phyloP scores from a whole-genome alignment of 1,140 invertebrate genomes.

The Leptinotarsa defecta region DNA sequence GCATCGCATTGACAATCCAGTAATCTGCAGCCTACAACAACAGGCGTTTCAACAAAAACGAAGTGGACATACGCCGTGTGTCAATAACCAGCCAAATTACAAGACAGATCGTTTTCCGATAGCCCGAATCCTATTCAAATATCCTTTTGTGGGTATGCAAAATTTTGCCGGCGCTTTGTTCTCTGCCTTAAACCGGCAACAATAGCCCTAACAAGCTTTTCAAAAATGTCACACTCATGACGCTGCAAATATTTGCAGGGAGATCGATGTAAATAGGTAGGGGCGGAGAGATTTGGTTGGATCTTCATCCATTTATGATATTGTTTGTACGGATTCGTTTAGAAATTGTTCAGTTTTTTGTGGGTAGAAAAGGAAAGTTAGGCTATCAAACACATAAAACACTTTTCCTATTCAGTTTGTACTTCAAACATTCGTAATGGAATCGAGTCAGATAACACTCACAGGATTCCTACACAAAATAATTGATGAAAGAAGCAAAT shows the following conservation, averaged over 20 bases:
- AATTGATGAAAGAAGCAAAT: too few relatives aligned
- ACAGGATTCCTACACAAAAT: too few relatives aligned
- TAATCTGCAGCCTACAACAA: background rate
- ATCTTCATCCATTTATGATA: too few relatives aligned
- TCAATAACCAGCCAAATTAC: slow-evolving; percentile 31
- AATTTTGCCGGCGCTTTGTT: slow-evolving; percentile 18
- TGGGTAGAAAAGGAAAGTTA: too few relatives aligned
- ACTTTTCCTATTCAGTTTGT: too few relatives aligned
- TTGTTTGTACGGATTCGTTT: too few relatives aligned
- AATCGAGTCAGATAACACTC: too few relatives aligned
- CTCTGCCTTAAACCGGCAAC: slow-evolving; percentile 17
- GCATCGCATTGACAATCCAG: background rate
- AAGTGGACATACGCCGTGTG: slow-evolving; percentile 19
- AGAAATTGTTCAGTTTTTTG: too few relatives aligned
- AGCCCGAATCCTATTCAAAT: slow-evolving; percentile 29
- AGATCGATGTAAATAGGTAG: background rate
- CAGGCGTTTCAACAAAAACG: background rate
- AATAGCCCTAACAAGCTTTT: slow-evolving; percentile 27
- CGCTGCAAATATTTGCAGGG: slow-evolving; percentile 26
- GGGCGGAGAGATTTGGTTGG: too few relatives aligned
- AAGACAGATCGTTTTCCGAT: slow-evolving; percentile 33
- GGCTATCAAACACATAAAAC: too few relatives aligned
- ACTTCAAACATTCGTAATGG: too few relatives aligned
- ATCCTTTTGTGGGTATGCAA: slow-evolving; percentile 19
- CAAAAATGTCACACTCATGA: slow-evolving; percentile 27